These are phyloP conservation scores for Acanthosepion lycidas DNA, from an alignment of 2,888 invertebrate species.

Conservation along the genomic window DNA sequence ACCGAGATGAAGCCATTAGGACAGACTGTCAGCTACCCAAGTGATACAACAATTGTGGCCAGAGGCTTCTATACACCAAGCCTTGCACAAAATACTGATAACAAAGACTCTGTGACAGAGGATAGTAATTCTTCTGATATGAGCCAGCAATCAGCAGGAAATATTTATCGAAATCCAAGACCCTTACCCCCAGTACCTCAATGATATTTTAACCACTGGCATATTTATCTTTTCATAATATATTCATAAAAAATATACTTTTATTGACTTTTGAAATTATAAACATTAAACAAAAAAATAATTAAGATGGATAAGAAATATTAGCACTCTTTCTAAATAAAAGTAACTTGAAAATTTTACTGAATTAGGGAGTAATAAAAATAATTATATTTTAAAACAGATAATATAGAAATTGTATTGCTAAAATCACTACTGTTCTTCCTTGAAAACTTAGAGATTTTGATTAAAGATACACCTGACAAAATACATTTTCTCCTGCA, in stretches of 20 bases:
- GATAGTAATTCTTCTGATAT: constrained; percentile 1
- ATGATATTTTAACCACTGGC: not conserved
- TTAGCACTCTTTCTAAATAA: not conserved
- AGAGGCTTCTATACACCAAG: not conserved
- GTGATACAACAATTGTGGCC: not conserved
- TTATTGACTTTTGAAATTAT: not conserved
- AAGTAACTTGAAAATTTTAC: not conserved
- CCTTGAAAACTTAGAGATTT: not conserved
- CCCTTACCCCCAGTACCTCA: not conserved
- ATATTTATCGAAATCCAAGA: not conserved
- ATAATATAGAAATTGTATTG: not conserved
- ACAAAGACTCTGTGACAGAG: constrained; percentile 18
- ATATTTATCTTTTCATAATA: not conserved
- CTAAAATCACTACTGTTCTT: too few species aligned
- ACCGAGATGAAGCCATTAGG: constrained; percentile 9
- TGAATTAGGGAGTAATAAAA: not conserved
- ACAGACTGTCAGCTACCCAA: constrained; percentile 22
- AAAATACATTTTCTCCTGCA: not conserved
- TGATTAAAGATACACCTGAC: not conserved
- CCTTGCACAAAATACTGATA: not conserved
- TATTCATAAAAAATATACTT: not conserved
- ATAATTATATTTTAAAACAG: not conserved
- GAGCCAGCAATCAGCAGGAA: not conserved
- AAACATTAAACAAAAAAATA: not conserved
- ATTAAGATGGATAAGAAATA: not conserved